Evolutionary conservation across 2,113 vertebrate species (phyloP).

Genomic region (Plotosus lineatus): DNA sequence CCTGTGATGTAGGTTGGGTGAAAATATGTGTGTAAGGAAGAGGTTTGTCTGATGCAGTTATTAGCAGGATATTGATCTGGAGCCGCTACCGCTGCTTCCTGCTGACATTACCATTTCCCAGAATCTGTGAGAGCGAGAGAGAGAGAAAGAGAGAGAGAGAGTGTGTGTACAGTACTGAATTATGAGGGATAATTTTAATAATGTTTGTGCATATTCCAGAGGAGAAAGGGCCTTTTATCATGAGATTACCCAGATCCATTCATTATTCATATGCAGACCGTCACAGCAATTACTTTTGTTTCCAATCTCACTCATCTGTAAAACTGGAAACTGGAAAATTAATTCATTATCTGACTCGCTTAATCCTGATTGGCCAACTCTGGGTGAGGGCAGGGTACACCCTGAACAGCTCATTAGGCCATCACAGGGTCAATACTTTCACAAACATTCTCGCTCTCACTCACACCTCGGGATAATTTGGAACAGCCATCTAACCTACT

Average conservation of each 20-base stretch:
- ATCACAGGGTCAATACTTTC: no score
- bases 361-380: no score
- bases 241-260: constrained; percentile 7
- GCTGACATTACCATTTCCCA: constrained; percentile 54
- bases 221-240: not conserved
- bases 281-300: constrained; percentile 9
- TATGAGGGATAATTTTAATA: constrained; percentile 18
- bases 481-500: no score
- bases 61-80: constrained; percentile 55
- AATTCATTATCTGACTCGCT: no score
- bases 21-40: constrained; percentile 33
- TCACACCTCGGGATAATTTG: no score
- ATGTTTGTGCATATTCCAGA: not conserved
- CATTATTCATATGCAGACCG: constrained; percentile 2
- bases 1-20: not conserved
- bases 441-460: no score
- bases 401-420: no score
- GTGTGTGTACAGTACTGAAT: not conserved
- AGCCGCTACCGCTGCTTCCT: constrained; percentile 35
- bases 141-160: constrained; percentile 9
- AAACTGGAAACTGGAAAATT: no score
- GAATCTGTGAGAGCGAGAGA: constrained; percentile 18
- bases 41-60: constrained; percentile 26
- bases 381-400: no score
- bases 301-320: not conserved